Base-by-base conservation (phyloP, 2,888 invertebrate species). In the Malachius bipustulatus region DNA sequence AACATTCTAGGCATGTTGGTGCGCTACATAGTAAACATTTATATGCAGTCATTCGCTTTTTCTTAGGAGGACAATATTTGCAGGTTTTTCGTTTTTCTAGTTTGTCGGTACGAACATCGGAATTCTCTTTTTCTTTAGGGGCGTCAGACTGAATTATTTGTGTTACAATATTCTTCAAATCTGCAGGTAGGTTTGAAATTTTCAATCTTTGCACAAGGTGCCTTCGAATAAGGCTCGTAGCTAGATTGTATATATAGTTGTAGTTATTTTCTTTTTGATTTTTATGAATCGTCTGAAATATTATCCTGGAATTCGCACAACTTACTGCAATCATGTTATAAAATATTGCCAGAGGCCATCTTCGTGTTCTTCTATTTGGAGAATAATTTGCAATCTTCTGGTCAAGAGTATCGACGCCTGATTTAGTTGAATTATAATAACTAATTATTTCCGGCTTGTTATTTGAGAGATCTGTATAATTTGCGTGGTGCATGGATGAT, bases 201-300 rank as follows among this genome's bases (percentile, higher is more conserved):
- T 19, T 19, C 24, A 19, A 19, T 19, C 24, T 19, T 19, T 19
- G 6, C 6, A 6, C 24, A 19, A 19, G 6, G 24, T 19, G 24
- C n/a, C n/a, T 19, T 19, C 24, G 24, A 19, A 19, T 19, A 19
- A 19, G 24, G n/a, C n/a, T n/a, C n/a, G n/a, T n/a, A 24, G 24
- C 24, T 24, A 24, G 24, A 24, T 24, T 24, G 24, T 24, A 24
- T 24, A 24, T 24, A n/a, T 24, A 24, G n/a, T 24, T 24, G 24
- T 24, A 24, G 24, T 24, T 24, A 24, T 24, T n/a, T 24, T 24
- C 24, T n/a, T 24, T 24, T 24, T 24, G 24, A 9, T 24, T n/a
- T 24, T n/a, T n/a, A 24, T 24, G 24, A 24, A 24, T n/a, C 8
- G 24, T 24, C 8, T n/a, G 8, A 24, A 9, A 24, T 9, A 24